phyloP scores from a whole-genome alignment of 2,888 invertebrate species.

The Himalopsyche japonica region DNA sequence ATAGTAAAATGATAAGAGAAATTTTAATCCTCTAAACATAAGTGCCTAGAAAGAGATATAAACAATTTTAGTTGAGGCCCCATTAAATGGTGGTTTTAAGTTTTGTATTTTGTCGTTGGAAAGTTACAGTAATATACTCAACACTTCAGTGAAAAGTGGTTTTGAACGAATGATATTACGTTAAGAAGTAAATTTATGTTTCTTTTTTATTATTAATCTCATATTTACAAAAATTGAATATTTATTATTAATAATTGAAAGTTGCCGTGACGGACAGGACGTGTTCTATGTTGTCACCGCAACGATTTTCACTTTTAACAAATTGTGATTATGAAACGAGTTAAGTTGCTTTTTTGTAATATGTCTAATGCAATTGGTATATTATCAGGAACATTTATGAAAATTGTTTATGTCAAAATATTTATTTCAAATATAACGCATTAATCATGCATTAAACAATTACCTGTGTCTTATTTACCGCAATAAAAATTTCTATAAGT shows the following conservation, averaged over 20 bases:
- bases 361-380: background rate
- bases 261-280: background rate
- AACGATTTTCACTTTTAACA: background rate
- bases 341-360: background rate
- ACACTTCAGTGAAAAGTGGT: background rate
- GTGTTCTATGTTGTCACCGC: background rate
- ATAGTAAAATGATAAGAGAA: background rate
- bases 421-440: conserved; percentile 5
- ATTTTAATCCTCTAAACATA: background rate
- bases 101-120: background rate
- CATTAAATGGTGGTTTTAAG: background rate
- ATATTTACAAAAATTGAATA: background rate
- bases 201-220: background rate
- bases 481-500: background rate
- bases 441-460: background rate
- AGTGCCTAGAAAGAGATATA: background rate
- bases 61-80: background rate
- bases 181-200: background rate
- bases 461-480: background rate
- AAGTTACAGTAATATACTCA: background rate
- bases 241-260: background rate
- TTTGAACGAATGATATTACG: background rate
- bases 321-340: background rate
- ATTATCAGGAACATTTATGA: background rate
- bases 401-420: conserved; percentile 2